These are phyloP conservation scores for Helicolenus hilgendorfi DNA, from an alignment of 2,797 vertebrate genomes.

Conservation along the genomic window DNA sequence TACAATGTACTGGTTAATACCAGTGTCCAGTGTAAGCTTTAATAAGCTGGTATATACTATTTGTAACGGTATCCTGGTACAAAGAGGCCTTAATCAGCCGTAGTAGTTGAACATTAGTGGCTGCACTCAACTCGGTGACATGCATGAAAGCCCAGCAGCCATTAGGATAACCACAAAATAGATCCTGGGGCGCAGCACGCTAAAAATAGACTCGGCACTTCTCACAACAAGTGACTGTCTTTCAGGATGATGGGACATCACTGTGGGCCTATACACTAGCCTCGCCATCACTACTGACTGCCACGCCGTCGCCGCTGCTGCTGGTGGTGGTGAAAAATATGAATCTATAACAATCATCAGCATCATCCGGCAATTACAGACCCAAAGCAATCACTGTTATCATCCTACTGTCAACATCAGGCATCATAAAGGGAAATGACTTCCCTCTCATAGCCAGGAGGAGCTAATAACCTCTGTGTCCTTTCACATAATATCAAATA, in stretches of 20 bases:
- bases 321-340: not conserved
- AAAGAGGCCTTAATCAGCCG: slow-evolving; percentile 21
- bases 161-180: slow-evolving; percentile 65
- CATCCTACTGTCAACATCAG: slow-evolving; percentile 21
- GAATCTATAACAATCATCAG: slow-evolving; percentile 22
- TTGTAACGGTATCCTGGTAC: not conserved
- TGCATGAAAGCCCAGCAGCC: slow-evolving; percentile 67
- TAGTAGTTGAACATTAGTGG: slow-evolving; percentile 29
- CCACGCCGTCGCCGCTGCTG: too few relatives aligned
- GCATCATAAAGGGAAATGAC: slow-evolving; percentile 9
- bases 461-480: slow-evolving; percentile 23
- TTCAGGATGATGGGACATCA: slow-evolving; percentile 33
- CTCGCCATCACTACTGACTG: not conserved
- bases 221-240: slow-evolving; percentile 55
- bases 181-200: slow-evolving; percentile 23
- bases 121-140: slow-evolving; percentile 45
- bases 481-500: slow-evolving; percentile 27
- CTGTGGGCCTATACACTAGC: not conserved
- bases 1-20: not conserved
- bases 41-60: not conserved
- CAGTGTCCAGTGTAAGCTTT: not conserved
- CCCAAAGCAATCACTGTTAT: not conserved
- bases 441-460: slow-evolving; percentile 3
- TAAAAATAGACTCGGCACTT: slow-evolving; percentile 74
- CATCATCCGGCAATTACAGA: slow-evolving; percentile 27